These are phyloP conservation scores for Archilochus colubris DNA, from an alignment of 2,113 vertebrate genomes.

Conservation along the genomic window DNA sequence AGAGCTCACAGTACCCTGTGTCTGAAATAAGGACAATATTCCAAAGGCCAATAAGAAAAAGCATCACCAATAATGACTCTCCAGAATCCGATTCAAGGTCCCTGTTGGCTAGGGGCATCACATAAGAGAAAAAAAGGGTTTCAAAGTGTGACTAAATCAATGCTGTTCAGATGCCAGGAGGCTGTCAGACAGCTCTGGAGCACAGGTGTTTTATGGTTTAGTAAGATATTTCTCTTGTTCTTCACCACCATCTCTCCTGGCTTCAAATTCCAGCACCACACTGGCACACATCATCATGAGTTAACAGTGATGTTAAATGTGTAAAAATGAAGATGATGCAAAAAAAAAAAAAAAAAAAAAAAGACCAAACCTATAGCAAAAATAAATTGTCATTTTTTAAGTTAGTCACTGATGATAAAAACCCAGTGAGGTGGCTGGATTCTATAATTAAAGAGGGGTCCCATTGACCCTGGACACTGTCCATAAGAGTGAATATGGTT, in stretches of 20 bases:
- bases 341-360: neutral
- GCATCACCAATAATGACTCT: neutral
- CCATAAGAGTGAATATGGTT: neutral
- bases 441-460: neutral
- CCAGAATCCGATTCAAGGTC: neutral
- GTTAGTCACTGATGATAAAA: neutral
- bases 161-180: no score
- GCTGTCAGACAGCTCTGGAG: neutral
- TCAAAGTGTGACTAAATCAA: neutral
- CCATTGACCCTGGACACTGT: neutral
- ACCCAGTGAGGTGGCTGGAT: neutral
- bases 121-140: neutral
- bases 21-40: neutral
- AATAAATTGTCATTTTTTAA: neutral
- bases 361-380: neutral
- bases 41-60: neutral
- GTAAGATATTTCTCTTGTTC: rapidly evolving
- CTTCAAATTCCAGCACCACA: neutral
- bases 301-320: neutral
- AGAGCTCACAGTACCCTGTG: neutral
- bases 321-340: neutral
- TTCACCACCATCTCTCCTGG: neutral
- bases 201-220: neutral
- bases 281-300: rapidly evolving
- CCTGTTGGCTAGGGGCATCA: neutral